These are phyloP conservation scores for Diadema setosum DNA, from an alignment of 35 echinoderm and acorn worm species.

Conservation along the genomic window DNA sequence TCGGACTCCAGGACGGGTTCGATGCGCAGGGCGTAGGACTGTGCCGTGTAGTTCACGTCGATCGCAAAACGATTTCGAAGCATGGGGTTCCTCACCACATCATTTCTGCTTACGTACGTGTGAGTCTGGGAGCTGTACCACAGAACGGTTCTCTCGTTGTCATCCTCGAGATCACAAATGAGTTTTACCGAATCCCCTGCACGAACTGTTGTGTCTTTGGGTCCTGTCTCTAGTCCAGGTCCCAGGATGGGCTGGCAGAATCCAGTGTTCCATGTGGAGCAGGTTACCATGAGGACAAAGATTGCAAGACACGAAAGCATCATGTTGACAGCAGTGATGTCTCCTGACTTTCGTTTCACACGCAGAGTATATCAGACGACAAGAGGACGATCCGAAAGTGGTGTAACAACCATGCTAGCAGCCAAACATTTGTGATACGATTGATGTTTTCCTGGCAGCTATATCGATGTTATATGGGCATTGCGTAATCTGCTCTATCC, in stretches of 20 bases:
- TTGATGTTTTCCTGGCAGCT: background rate
- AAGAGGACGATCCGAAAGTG: background rate
- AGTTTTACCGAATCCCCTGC: background rate
- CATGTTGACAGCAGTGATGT: background rate
- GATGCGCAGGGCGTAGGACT: background rate
- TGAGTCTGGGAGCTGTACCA: constrained; percentile 2
- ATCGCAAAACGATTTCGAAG: background rate
- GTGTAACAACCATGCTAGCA: background rate
- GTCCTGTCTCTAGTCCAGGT: background rate
- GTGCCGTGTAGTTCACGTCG: background rate
- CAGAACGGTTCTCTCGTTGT: background rate
- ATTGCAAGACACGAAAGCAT: background rate
- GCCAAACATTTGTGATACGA: background rate
- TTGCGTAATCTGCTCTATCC: background rate
- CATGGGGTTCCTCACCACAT: background rate
- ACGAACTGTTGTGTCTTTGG: background rate
- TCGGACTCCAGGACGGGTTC: background rate
- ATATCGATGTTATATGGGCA: background rate
- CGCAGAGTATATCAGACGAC: background rate
- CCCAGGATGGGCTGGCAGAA: background rate
- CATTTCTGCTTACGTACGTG: background rate
- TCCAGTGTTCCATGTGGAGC: too few species aligned
- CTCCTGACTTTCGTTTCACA: background rate
- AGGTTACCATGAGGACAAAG: background rate
- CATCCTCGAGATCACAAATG: background rate